Base-by-base conservation (phyloP, 2,888 invertebrate genomes). In the Magallana nippona region DNA sequence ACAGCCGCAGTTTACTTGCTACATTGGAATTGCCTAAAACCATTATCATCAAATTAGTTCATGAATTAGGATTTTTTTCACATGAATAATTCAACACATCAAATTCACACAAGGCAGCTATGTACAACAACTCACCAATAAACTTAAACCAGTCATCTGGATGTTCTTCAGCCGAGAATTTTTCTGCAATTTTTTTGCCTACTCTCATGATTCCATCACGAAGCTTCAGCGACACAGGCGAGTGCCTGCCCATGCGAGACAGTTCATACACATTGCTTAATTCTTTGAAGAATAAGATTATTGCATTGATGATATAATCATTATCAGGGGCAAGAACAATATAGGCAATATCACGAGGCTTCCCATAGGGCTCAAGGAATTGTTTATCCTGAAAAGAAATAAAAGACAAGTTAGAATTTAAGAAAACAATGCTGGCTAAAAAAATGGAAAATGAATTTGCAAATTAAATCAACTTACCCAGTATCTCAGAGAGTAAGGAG, bases 281-380 rank as follows among this genome's bases (percentile, higher is more conserved):
- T 94, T 99, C 98, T 85, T 97, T 96, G 95, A 99, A 98, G 95
- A 98, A 99, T 10, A 96, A 96, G 88, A 96, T 96, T 3, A 98
- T 96, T 91, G 96, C 96, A 71, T 96, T 96, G 80, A 97, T 95
- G 60, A 98, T 88, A 88, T 96, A 96, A 84, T 98, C 97, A 92
- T 96, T 97, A 92, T 99, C 99, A 0, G 99, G 98, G 57, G 98
- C 97, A 0, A 99, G 96, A 10, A 99, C 98, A 62, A 99, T 96
- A 94, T 99, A 99, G 44, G 97, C 98, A 1, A 99, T 96, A 94
- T 99, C 99, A 57, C 99, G 95, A 8, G 98, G 96, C 93, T 97
- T 97, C n/a, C 98, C 97, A 94, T 98, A 98, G 0, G 99, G 99
- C 94, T 99, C 99, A 15, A 99, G 95, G n/a, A 97, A 95, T n/a